phyloP scores from a whole-genome alignment of 2,888 invertebrate species.

The Pocota personata region DNA sequence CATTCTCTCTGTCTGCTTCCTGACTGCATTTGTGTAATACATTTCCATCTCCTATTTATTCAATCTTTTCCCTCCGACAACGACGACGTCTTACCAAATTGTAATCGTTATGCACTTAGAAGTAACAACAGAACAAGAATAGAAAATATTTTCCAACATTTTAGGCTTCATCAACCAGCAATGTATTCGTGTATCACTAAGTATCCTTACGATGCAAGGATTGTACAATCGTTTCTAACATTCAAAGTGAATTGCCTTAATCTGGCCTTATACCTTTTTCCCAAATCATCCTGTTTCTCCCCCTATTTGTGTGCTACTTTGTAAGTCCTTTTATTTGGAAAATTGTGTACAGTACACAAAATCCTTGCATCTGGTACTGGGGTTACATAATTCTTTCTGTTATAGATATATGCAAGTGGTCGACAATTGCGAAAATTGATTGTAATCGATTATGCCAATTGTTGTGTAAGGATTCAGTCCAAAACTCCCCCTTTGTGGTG shows the following conservation, averaged over 20 bases:
- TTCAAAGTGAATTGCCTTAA: slow-evolving; percentile 60
- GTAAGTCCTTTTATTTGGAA: not conserved
- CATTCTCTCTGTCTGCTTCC: not conserved
- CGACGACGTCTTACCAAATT: slow-evolving; percentile 14
- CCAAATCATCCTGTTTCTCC: not conserved
- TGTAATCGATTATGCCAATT: slow-evolving; percentile 47
- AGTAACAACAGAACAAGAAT: slow-evolving; percentile 28
- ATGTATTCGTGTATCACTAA: slow-evolving; percentile 16
- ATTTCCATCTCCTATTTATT: not conserved
- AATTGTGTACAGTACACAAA: not conserved
- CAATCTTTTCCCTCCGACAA: not conserved
- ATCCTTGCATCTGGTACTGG: slow-evolving; percentile 14
- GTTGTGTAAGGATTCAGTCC: slow-evolving; percentile 5
- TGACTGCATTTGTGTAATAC: not conserved
- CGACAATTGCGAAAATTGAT: slow-evolving; percentile 20
- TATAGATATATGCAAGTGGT: not conserved
- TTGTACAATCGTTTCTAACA: slow-evolving; percentile 45
- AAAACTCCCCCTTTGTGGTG: not conserved
- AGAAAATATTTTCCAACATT: slow-evolving; percentile 55
- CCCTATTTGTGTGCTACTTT: not conserved
- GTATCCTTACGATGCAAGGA: not conserved
- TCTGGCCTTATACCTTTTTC: slow-evolving; percentile 38
- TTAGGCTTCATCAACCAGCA: slow-evolving; percentile 48
- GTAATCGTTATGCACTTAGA: slow-evolving; percentile 54
- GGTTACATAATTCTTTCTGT: not conserved